Conservation (phyloP, 2,797 vertebrate genomes). For the Microctenopoma steveboyesi region DNA sequence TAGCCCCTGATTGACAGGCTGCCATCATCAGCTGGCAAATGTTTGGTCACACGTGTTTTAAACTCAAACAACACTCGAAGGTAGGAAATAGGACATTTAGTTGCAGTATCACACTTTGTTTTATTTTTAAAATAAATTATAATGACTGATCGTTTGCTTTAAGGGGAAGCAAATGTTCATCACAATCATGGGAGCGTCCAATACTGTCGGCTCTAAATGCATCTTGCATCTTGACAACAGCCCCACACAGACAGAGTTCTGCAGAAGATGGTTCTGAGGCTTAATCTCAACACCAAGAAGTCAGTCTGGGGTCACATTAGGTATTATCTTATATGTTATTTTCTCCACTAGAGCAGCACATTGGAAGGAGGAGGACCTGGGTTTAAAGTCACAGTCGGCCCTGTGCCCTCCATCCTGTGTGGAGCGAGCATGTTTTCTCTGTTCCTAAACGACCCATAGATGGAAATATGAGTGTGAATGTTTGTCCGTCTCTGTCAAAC, state of each 20-base stretch:
- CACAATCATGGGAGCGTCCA: background rate
- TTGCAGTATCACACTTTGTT: background rate
- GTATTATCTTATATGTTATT: no score
- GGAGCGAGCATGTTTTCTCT: no score
- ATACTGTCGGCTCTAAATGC: background rate
- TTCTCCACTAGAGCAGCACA: no score
- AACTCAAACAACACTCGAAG: background rate
- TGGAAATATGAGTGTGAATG: no score
- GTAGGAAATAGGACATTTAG: slow-evolving; percentile 3
- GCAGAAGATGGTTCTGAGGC: background rate
- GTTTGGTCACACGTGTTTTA: background rate
- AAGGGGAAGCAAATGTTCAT: background rate
- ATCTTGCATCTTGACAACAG: no score
- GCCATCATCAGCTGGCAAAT: background rate
- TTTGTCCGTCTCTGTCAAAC: no score
- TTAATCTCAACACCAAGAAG: background rate
- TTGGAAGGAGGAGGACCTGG: no score
- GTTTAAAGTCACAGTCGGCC: no score
- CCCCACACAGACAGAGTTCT: background rate
- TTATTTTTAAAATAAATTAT: background rate
- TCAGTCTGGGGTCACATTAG: background rate
- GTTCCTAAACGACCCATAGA: no score
- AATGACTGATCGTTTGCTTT: background rate
- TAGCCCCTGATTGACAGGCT: background rate
- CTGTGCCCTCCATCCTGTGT: no score